Percentiles rank a stretch among this genome's conserved stretches.
Conservation (phyloP, 2,888 invertebrate genomes). For the Pomacea canaliculata region DNA sequence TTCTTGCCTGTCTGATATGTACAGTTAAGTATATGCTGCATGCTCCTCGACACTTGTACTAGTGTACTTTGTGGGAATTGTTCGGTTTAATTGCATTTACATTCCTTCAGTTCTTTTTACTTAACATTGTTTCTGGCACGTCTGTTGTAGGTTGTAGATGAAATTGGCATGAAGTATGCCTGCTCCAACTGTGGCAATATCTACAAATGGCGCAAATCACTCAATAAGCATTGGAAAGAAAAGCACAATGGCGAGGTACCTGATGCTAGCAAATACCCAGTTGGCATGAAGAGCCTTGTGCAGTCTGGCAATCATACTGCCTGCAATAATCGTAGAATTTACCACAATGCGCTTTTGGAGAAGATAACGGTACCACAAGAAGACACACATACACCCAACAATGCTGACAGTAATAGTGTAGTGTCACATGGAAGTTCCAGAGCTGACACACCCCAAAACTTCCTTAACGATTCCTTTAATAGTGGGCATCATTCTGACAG, state of each 20-base stretch:
- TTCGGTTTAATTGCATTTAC: too few relatives aligned
- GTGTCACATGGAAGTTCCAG: neutral
- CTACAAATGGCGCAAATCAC: slow-evolving; percentile 69
- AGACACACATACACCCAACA: neutral
- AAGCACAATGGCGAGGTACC: slow-evolving; percentile 67
- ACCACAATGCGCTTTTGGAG: slow-evolving; percentile 20
- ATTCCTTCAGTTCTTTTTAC: too few relatives aligned
- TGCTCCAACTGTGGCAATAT: slow-evolving; percentile 69
- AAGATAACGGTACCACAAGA: slow-evolving; percentile 14
- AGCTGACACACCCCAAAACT: slow-evolving; percentile 11
- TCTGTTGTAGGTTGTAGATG: slow-evolving; percentile 50
- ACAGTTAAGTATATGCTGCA: too few relatives aligned
- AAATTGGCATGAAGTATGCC: slow-evolving; percentile 66
- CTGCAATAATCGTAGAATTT: slow-evolving; percentile 30
- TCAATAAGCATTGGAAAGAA: slow-evolving; percentile 71
- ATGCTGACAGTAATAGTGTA: neutral
- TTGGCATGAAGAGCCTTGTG: slow-evolving; percentile 40
- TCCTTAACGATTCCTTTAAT: slow-evolving; percentile 20
- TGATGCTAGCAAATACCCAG: slow-evolving; percentile 51
- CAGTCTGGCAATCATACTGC: slow-evolving; percentile 39
- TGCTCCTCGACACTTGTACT: too few relatives aligned
- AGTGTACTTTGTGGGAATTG: too few relatives aligned
- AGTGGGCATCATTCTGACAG: neutral
- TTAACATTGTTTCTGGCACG: too few relatives aligned
- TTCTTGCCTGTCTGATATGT: too few relatives aligned